Evolutionary conservation across 2,888 invertebrate species (phyloP).

Genomic region (Torymus auratus): DNA sequence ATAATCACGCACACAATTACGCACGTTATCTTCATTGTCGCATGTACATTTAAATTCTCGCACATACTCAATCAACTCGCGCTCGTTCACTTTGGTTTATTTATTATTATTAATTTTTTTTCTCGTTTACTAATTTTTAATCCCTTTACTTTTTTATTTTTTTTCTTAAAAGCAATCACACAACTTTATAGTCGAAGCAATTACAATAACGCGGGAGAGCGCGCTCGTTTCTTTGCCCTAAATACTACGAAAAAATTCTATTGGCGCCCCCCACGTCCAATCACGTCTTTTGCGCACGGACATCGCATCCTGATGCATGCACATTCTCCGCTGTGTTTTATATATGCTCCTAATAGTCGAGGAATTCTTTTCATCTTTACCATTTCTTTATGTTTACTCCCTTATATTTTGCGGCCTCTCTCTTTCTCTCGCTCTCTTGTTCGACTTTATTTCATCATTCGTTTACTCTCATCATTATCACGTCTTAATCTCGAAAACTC

Average conservation of each 20-base stretch:
- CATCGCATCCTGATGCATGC: conserved; percentile 28
- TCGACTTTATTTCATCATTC: conserved; percentile 44
- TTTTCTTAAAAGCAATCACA: conserved; percentile 59
- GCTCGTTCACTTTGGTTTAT: conserved; percentile 43
- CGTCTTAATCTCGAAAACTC: conserved; percentile 74
- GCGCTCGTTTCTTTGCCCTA: conserved; percentile 62
- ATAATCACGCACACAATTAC: conserved; percentile 33
- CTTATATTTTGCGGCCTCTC: conserved; percentile 29
- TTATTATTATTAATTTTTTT: conserved; percentile 61
- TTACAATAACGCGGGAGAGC: conserved; percentile 61
- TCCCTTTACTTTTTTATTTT: conserved; percentile 45
- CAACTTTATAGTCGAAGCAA: conserved; percentile 62
- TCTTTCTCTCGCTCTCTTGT: conserved; percentile 32
- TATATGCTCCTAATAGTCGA: conserved; percentile 71
- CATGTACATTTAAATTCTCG: conserved; percentile 12
- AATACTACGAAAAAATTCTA: conserved; percentile 65
- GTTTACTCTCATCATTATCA: conserved; percentile 67
- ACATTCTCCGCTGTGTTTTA: conserved; percentile 14
- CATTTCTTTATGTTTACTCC: conserved; percentile 27
- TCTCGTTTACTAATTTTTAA: conserved; percentile 59
- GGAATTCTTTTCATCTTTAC: conserved; percentile 62
- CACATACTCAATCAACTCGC: conserved; percentile 15
- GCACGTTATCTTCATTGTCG: conserved; percentile 3
- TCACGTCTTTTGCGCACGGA: conserved; percentile 55
- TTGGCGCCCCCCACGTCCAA: conserved; percentile 60